Evolutionary conservation across 2,797 vertebrate species (phyloP).

Genomic region (Microctenopoma lineatum): DNA sequence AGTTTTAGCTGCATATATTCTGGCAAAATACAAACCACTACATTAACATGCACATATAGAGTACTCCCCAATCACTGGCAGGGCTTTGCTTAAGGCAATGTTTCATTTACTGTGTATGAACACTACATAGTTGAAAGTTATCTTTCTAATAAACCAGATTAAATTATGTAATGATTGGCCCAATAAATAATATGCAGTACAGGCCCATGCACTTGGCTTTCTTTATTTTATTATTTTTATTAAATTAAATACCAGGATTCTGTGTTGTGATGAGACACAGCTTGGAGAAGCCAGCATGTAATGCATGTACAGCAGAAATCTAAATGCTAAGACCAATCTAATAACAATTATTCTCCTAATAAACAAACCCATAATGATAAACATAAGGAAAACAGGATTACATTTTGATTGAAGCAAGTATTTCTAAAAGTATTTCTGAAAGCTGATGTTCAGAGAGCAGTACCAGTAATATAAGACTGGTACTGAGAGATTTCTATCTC

Average conservation of each 20-base stretch:
- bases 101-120: conserved; percentile 46
- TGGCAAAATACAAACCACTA: neutral
- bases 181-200: neutral
- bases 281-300: neutral
- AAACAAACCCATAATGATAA: too few relatives aligned
- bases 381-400: neutral
- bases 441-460: neutral
- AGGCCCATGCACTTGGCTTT: neutral
- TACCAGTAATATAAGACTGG: neutral
- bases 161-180: conserved; percentile 31
- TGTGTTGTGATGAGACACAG: neutral
- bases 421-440: neutral
- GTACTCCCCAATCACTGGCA: conserved; percentile 13
- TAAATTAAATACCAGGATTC: neutral
- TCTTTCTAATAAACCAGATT: conserved; percentile 33
- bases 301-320: too few relatives aligned
- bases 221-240: neutral
- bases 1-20: neutral
- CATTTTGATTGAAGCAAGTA: neutral
- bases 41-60: conserved; percentile 13
- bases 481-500: neutral
- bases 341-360: too few relatives aligned
- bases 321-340: too few relatives aligned
- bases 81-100: conserved; percentile 32
- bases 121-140: conserved; percentile 41